phyloP scores from a whole-genome alignment of 2,797 vertebrate genomes.

The Australoheros facetus region DNA sequence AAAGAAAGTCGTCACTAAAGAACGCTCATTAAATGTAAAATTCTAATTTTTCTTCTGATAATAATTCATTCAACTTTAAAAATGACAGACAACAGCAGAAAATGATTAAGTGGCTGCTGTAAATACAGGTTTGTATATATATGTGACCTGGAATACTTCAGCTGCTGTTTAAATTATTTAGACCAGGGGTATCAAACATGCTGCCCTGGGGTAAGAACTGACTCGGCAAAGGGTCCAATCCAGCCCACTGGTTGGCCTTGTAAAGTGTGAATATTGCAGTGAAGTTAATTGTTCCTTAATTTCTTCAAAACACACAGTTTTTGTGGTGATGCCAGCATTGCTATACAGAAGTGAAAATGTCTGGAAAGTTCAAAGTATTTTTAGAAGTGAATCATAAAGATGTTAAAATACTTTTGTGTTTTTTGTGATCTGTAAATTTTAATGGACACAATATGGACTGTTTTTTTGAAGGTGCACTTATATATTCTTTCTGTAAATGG shows the following conservation, averaged over 20 bases:
- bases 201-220: background rate
- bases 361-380: background rate
- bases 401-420: background rate
- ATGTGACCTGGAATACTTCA: conserved; percentile 28
- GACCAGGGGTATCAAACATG: background rate
- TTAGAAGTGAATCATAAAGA: background rate
- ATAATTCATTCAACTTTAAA: background rate
- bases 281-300: background rate
- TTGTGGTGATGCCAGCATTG: background rate
- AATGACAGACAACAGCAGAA: background rate
- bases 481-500: background rate
- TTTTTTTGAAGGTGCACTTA: background rate
- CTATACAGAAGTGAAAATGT: background rate
- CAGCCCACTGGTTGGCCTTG: background rate
- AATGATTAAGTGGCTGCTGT: background rate
- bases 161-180: conserved; percentile 40
- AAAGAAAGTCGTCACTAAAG: background rate
- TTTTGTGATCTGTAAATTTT: background rate
- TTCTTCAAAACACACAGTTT: background rate
- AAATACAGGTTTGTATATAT: too few relatives aligned
- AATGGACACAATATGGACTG: background rate
- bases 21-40: background rate
- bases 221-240: background rate
- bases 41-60: background rate
- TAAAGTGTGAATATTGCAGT: background rate